Conservation (phyloP, 2,797 vertebrate species). For the Staurois parvus region DNA sequence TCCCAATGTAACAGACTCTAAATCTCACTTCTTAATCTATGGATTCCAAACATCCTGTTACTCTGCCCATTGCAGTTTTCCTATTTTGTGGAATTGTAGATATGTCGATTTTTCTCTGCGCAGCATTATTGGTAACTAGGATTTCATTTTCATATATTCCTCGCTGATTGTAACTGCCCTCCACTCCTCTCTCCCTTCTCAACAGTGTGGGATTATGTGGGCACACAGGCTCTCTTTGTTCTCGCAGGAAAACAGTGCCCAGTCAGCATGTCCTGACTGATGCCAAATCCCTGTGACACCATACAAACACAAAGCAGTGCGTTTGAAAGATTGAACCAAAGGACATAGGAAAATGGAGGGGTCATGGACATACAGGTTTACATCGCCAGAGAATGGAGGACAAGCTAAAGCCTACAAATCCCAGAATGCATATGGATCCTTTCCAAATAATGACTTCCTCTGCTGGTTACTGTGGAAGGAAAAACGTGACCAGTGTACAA, state of each 20-base stretch:
- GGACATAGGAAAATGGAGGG: conserved; percentile 12
- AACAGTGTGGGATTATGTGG: conserved; percentile 51
- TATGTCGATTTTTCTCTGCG: neutral
- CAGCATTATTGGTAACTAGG: neutral
- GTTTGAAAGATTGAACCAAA: conserved; percentile 24
- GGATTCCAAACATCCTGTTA: neutral
- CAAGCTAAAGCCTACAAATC: conserved; percentile 14
- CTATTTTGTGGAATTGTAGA: neutral
- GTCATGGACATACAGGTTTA: conserved; percentile 15
- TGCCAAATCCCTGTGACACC: conserved; percentile 53
- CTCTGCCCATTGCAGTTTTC: neutral
- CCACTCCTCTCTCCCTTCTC: conserved; percentile 19
- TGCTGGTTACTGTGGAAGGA: conserved; percentile 4
- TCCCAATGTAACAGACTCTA: neutral
- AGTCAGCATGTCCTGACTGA: conserved; percentile 52
- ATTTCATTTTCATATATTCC: neutral
- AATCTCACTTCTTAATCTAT: neutral
- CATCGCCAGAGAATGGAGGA: neutral
- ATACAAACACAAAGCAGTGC: conserved; percentile 24
- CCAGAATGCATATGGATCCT: conserved; percentile 4
- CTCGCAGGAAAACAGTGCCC: conserved; percentile 28
- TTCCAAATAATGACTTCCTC: neutral
- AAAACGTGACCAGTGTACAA: neutral
- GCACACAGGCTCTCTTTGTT: conserved; percentile 53
- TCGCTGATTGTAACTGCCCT: conserved; percentile 14